A percentile compares a stretch with the other conserved stretches of the same genome.
phyloP scores from a whole-genome alignment of 2,888 invertebrate species.

The Adelphocoris suturalis region DNA sequence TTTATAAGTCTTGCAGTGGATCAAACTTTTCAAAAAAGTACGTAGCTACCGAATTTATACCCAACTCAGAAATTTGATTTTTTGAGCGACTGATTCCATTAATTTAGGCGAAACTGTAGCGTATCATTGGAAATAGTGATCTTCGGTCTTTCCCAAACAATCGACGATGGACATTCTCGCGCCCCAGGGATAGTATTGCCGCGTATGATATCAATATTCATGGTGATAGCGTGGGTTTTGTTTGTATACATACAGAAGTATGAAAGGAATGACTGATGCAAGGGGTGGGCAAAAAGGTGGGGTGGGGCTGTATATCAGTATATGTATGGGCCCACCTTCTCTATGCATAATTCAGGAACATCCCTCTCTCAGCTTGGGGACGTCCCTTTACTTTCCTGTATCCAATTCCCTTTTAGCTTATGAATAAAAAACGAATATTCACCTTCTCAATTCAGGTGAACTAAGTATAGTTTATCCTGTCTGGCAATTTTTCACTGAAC shows the following conservation, averaged over 20 bases:
- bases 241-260: background rate
- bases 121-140: too few relatives aligned
- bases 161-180: too few relatives aligned
- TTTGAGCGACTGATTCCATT: too few relatives aligned
- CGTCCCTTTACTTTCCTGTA: constrained; percentile 22
- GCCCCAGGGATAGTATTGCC: background rate
- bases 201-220: background rate
- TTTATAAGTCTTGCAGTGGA: too few relatives aligned
- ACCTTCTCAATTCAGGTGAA: background rate
- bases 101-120: too few relatives aligned
- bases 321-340: constrained; percentile 31
- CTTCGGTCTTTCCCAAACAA: too few relatives aligned
- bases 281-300: background rate
- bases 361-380: constrained; percentile 1
- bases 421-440: constrained; percentile 32
- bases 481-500: too few relatives aligned
- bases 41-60: too few relatives aligned
- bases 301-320: constrained; percentile 25
- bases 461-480: background rate
- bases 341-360: constrained; percentile 13
- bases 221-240: background rate
- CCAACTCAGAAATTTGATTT: too few relatives aligned
- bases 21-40: too few relatives aligned
- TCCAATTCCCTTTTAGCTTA: constrained; percentile 7
- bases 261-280: constrained; percentile 1